A percentile compares a stretch with the other conserved stretches of the same genome.
phyloP scores from a whole-genome alignment of 2,888 invertebrate genomes.

The Drymonia ruficornis region DNA sequence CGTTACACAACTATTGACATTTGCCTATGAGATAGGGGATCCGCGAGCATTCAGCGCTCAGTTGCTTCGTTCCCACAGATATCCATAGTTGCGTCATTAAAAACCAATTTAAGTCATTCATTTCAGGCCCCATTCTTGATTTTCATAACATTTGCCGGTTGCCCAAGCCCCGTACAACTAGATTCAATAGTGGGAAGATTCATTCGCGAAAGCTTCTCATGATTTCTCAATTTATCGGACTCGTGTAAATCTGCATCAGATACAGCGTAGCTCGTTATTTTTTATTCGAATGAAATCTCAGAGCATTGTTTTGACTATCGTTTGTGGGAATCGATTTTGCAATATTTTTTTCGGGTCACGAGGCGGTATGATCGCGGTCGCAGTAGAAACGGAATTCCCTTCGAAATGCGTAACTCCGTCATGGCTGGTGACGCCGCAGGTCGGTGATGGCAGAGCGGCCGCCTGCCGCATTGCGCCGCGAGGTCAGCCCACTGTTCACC shows the following conservation, averaged over 20 bases:
- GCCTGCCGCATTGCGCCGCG: slow-evolving; percentile 60
- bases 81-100: slow-evolving; percentile 41
- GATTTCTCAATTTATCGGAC: slow-evolving; percentile 42
- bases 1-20: slow-evolving; percentile 78
- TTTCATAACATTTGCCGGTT: slow-evolving; percentile 39
- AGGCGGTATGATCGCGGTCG: slow-evolving; percentile 17
- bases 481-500: slow-evolving; percentile 70
- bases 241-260: slow-evolving; percentile 26
- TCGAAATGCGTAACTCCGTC: slow-evolving; percentile 39
- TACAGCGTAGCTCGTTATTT: slow-evolving; percentile 18
- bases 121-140: slow-evolving; percentile 15
- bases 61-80: slow-evolving; percentile 41
- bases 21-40: slow-evolving; percentile 60
- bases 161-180: slow-evolving; percentile 42
- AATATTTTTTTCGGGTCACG: slow-evolving; percentile 22
- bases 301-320: slow-evolving; percentile 21
- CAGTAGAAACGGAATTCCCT: slow-evolving; percentile 33
- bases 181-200: slow-evolving; percentile 56
- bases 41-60: slow-evolving; percentile 47
- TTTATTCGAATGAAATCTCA: slow-evolving; percentile 24
- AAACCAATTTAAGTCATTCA: slow-evolving; percentile 22
- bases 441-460: slow-evolving; percentile 24
- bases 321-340: slow-evolving; percentile 31
- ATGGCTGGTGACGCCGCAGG: slow-evolving; percentile 23
- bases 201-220: slow-evolving; percentile 45